Conservation (phyloP, 2,888 invertebrate genomes). For the Agonopterix heracliana region DNA sequence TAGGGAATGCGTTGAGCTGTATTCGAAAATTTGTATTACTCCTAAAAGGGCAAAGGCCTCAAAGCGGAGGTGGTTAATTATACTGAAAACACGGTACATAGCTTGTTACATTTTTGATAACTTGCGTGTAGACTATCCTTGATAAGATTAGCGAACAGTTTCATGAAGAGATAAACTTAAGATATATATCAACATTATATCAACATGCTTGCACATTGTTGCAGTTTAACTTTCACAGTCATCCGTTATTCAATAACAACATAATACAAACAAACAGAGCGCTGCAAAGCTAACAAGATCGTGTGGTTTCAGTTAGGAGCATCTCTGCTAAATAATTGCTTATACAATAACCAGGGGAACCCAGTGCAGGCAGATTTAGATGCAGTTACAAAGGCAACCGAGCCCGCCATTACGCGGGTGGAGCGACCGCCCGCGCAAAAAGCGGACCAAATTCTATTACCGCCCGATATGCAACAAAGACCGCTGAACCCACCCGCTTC, state of each 20-base stretch:
- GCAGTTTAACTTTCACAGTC: slow-evolving; percentile 1
- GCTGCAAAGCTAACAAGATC: slow-evolving; percentile 10
- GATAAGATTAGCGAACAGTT: too few species aligned
- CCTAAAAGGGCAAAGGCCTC: too few species aligned
- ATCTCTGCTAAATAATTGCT: slow-evolving; percentile 35
- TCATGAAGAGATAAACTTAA: too few species aligned
- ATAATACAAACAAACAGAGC: slow-evolving; percentile 9
- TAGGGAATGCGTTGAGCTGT: too few species aligned
- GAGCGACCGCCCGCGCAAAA: slow-evolving; percentile 61
- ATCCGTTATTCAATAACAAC: background rate
- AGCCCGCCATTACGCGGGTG: slow-evolving; percentile 62
- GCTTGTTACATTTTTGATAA: too few species aligned
- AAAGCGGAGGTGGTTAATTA: too few species aligned
- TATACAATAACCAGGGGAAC: slow-evolving; percentile 42
- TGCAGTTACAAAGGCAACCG: slow-evolving; percentile 70
- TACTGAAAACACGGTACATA: too few species aligned
- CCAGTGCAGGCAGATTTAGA: slow-evolving; percentile 59
- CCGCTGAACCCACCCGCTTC: slow-evolving; percentile 59
- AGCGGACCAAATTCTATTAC: slow-evolving; percentile 75
- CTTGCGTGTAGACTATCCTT: too few species aligned
- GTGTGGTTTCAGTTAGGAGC: slow-evolving; percentile 14
- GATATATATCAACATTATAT: too few species aligned
- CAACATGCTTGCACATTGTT: too few species aligned
- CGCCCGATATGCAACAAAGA: slow-evolving; percentile 74
- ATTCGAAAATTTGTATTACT: too few species aligned